phyloP scores from a whole-genome alignment of 2,888 invertebrate species.

The Encarsia formosa region DNA sequence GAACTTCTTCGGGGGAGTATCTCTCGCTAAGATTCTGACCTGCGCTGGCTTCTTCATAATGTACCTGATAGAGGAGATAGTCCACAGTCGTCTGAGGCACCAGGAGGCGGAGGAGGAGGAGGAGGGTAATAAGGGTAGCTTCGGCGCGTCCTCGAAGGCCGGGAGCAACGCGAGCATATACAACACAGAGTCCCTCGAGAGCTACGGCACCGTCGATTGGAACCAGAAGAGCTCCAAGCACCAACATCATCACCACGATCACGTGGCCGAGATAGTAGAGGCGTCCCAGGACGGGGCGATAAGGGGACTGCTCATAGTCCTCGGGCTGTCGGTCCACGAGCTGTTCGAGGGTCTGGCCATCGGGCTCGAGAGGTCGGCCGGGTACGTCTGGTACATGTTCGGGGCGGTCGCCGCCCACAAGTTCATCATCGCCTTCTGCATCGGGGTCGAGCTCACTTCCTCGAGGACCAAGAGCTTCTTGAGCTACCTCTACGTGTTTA shows the following conservation, averaged over 20 bases:
- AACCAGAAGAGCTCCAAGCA: conserved; percentile 13
- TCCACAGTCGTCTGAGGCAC: conserved; percentile 62
- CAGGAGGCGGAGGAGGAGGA: conserved; percentile 33
- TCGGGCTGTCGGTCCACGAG: conserved; percentile 82
- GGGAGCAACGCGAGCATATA: conserved; percentile 36
- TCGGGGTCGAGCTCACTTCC: conserved; percentile 77
- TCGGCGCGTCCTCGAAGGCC: conserved; percentile 29
- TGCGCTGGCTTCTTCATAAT: conserved; percentile 54
- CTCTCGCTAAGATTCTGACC: conserved; percentile 68
- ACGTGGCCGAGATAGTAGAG: conserved; percentile 38
- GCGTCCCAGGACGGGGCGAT: conserved; percentile 50
- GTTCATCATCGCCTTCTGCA: conserved; percentile 82
- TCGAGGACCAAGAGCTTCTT: conserved; percentile 63
- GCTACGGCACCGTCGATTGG: conserved; percentile 32
- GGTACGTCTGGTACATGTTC: conserved; percentile 68
- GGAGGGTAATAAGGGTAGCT: conserved; percentile 22
- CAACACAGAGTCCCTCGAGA: conserved; percentile 44
- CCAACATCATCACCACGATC: conserved; percentile 32
- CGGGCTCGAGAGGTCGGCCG: conserved; percentile 51
- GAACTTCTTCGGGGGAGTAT: conserved; percentile 55
- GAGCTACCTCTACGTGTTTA: conserved; percentile 65
- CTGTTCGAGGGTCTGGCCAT: conserved; percentile 70
- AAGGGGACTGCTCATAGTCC: conserved; percentile 72
- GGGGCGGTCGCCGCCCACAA: conserved; percentile 82
- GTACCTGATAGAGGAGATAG: conserved; percentile 70